Percentiles rank a stretch among this genome's conserved stretches.
Conservation (phyloP, 2,888 invertebrate genomes). For the Apamea anceps region DNA sequence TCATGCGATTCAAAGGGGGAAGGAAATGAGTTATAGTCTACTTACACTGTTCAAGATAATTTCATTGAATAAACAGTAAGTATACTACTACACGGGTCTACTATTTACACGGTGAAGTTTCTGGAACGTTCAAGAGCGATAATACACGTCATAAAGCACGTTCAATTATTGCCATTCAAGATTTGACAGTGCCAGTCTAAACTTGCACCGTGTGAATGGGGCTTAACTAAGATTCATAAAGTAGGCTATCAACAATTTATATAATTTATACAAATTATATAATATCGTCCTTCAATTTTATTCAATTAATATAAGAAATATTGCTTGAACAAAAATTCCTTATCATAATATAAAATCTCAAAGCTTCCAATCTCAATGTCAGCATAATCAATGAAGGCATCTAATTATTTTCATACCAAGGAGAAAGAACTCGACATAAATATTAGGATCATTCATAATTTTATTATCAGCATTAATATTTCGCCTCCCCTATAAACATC, state of each 20-base stretch:
- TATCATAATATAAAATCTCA: not conserved
- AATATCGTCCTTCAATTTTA: not conserved
- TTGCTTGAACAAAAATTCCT: not conserved
- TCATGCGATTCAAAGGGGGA: slow-evolving; percentile 6
- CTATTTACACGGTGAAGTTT: not conserved
- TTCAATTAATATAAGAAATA: not conserved
- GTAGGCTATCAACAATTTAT: not conserved
- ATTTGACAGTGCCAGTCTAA: not conserved
- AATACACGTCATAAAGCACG: not conserved
- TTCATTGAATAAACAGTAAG: not conserved
- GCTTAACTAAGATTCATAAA: not conserved
- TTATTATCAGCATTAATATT: slow-evolving; percentile 49
- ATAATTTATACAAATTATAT: too few relatives aligned
- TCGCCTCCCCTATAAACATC: slow-evolving; percentile 28
- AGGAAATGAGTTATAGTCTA: slow-evolving; percentile 2
- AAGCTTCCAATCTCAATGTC: slow-evolving; percentile 8
- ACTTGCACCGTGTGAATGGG: not conserved
- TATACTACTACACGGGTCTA: too few relatives aligned
- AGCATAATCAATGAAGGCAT: slow-evolving; percentile 30
- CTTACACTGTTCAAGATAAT: not conserved
- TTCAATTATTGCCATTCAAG: not conserved
- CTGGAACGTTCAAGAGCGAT: not conserved
- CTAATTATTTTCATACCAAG: slow-evolving; percentile 17
- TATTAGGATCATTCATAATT: slow-evolving; percentile 50
- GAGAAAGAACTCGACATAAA: slow-evolving; percentile 25